Percentiles rank a stretch among this genome's conserved stretches.
Conservation (phyloP, 2,113 vertebrate species). For the Entosphenus tridentatus region DNA sequence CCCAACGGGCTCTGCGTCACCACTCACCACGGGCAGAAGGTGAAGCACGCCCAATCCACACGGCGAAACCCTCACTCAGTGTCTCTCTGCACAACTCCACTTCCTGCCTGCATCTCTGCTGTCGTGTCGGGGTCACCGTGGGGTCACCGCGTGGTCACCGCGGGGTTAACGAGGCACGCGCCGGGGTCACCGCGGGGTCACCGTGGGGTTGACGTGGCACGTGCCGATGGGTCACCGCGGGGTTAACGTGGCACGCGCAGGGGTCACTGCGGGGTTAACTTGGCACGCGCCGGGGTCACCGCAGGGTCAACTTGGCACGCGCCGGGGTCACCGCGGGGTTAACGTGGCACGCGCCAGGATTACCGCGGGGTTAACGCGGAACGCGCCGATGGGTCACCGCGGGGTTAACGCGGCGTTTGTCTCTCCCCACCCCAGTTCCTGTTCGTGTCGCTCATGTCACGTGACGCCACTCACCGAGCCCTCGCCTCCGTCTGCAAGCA, state of each 20-base stretch:
- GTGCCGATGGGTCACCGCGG: too few relatives aligned
- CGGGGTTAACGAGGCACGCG: background rate
- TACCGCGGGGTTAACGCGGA: background rate
- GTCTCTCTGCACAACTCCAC: background rate
- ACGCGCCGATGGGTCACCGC: background rate
- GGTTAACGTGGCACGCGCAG: background rate
- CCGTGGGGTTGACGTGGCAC: background rate
- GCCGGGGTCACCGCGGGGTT: background rate
- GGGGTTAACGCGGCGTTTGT: background rate
- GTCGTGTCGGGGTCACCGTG: background rate
- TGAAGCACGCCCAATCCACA: slow-evolving; percentile 14
- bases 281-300: background rate
- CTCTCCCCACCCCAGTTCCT: slow-evolving; percentile 34
- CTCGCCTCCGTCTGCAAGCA: slow-evolving; percentile 71
- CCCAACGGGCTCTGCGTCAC: slow-evolving; percentile 80
- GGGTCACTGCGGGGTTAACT: background rate
- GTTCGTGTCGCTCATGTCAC: slow-evolving; percentile 71
- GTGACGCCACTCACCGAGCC: slow-evolving; percentile 66
- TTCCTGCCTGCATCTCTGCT: background rate
- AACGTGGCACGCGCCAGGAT: background rate
- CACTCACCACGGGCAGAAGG: slow-evolving; percentile 64
- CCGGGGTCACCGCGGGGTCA: background rate
- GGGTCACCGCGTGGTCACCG: background rate
- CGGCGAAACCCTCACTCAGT: background rate
- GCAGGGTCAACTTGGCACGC: background rate